phyloP scores from a whole-genome alignment of 2,113 vertebrate species.

The Halichoerus grypus region DNA sequence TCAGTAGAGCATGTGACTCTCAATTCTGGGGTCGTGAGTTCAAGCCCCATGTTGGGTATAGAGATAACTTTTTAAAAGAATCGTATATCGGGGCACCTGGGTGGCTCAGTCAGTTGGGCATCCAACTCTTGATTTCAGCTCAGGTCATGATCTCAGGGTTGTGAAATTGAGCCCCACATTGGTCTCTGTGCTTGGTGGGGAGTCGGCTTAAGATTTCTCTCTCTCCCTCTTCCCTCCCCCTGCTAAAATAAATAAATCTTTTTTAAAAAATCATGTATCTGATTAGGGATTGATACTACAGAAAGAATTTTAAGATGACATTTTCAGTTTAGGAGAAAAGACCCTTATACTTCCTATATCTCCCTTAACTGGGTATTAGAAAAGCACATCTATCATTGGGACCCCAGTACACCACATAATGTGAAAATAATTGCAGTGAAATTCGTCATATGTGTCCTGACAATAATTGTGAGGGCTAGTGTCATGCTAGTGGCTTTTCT shows the following conservation, averaged over 20 bases:
- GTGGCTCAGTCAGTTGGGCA: neutral
- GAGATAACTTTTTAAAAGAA: neutral
- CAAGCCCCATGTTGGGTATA: neutral
- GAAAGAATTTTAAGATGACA: constrained; percentile 34
- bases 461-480: neutral
- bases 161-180: neutral
- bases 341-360: neutral
- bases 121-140: neutral
- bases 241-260: neutral
- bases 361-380: neutral
- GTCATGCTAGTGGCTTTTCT: neutral
- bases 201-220: neutral
- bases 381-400: neutral
- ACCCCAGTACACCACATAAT: neutral
- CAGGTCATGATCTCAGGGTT: neutral
- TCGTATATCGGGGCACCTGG: neutral
- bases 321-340: constrained; percentile 33
- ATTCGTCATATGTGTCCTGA: neutral
- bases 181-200: neutral
- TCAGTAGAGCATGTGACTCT: neutral
- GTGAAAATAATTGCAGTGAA: neutral
- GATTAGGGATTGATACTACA: neutral
- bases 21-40: neutral
- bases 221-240: neutral
- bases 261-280: neutral